Base-by-base conservation (phyloP, 2,888 invertebrate genomes). In the Empis livida region DNA sequence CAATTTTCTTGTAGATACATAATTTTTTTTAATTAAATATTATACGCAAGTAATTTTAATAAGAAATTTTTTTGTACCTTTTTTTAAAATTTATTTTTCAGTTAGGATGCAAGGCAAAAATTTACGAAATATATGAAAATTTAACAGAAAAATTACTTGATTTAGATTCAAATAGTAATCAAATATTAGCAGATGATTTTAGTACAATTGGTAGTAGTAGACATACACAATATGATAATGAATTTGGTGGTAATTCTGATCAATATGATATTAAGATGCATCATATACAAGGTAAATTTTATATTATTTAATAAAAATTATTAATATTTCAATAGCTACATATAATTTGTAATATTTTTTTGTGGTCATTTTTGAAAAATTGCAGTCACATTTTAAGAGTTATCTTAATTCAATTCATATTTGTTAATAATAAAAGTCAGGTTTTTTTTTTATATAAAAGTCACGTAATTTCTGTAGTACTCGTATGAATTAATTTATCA, bases 161-260 rank as follows among this genome's bases (percentile, higher is more conserved):
- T 38, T 51, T 54, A 50, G 51, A 52, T 42, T 43, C 47, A 38
- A 48, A 51, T 40, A 52, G 47, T 38, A 54, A 52, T 51, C 49
- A 49, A 41, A 48, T 52, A n/a, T 48, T 52, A 42, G 44, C 50
- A 23, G 48, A 53, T 46, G 50, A 45, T 37, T 48, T 47, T 38
- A 51, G 47, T 39, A 47, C 52, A 42, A 37, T 52, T 32, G 49
- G 44, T 23, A 45, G 49, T 32, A 52, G 46, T 30, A 46, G 47
- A 41, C 47, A 50, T 42, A 45, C 44, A 32, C 27, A 42, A 17
- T 48, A 52, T 42, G 50, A 51, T 13, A 35, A 35, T 17, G 41
- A 46, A 31, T 40, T 46, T 46, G 13, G 20, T 41, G 32, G 32
- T 35, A 35, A 41, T 15, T 8, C 2, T 8, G 49, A 48, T 30